These are phyloP conservation scores for Toxotes jaculatrix DNA, from an alignment of 2,113 vertebrate species.

Conservation along the genomic window DNA sequence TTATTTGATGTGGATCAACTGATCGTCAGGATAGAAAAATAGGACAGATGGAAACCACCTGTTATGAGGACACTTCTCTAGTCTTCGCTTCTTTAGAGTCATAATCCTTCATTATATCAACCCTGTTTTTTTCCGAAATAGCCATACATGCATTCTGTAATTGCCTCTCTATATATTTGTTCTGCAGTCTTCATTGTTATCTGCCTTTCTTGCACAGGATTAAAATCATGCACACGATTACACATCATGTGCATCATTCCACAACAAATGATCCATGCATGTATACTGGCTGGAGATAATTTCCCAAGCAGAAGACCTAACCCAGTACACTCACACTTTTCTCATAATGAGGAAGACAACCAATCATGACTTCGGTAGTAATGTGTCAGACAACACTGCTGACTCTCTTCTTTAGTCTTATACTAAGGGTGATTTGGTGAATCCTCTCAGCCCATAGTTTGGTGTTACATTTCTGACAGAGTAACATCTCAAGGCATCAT, in stretches of 20 bases:
- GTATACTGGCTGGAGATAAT: background rate
- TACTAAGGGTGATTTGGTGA: background rate
- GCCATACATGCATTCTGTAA: background rate
- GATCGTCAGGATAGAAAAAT: conserved; percentile 13
- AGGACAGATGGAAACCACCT: background rate
- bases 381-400: background rate
- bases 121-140: too few relatives aligned
- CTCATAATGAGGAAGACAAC: background rate
- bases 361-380: background rate
- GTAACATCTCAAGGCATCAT: background rate
- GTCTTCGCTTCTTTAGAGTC: background rate
- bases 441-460: background rate
- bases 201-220: background rate
- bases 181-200: background rate
- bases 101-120: background rate
- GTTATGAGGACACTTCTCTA: background rate
- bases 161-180: background rate
- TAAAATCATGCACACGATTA: background rate
- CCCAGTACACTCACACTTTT: background rate
- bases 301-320: background rate
- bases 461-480: background rate
- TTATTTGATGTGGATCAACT: conserved; percentile 30
- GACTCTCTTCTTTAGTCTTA: background rate
- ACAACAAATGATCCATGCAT: background rate
- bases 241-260: too few relatives aligned